Evolutionary conservation across 2,888 invertebrate genomes (phyloP).

Genomic region (Philhelius pedissequus): DNA sequence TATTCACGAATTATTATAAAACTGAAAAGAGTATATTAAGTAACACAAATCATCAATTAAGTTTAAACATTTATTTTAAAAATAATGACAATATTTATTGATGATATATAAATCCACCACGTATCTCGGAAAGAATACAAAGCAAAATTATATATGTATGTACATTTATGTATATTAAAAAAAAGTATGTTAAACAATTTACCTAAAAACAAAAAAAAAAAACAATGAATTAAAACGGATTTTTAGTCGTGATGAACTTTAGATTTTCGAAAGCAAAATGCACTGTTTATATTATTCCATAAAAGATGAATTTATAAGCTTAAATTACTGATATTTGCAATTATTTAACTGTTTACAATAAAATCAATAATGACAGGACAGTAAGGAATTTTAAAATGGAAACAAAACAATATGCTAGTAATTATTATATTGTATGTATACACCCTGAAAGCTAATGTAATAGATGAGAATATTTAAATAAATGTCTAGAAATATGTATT

Average conservation of each 20-base stretch:
- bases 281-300: constrained; percentile 57
- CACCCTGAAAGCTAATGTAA: constrained; percentile 56
- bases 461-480: constrained; percentile 68
- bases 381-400: constrained; percentile 29
- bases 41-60: constrained; percentile 21
- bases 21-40: background rate
- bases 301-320: constrained; percentile 40
- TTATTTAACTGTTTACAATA: constrained; percentile 56
- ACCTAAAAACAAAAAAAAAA: constrained; percentile 14
- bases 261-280: constrained; percentile 45
- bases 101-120: constrained; percentile 51
- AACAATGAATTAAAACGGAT: constrained; percentile 14
- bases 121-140: constrained; percentile 56
- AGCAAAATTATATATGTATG: background rate
- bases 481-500: constrained; percentile 67
- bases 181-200: background rate
- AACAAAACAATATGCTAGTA: constrained; percentile 28
- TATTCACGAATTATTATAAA: constrained; percentile 5
- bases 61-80: constrained; percentile 14
- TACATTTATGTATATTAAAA: background rate
- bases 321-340: constrained; percentile 64
- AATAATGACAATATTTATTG: constrained; percentile 62
- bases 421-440: constrained; percentile 57
- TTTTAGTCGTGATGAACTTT: constrained; percentile 42
- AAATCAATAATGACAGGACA: constrained; percentile 15